These are phyloP conservation scores for Bombus consobrinus DNA, from an alignment of 1,140 invertebrate genomes.

Conservation along the genomic window DNA sequence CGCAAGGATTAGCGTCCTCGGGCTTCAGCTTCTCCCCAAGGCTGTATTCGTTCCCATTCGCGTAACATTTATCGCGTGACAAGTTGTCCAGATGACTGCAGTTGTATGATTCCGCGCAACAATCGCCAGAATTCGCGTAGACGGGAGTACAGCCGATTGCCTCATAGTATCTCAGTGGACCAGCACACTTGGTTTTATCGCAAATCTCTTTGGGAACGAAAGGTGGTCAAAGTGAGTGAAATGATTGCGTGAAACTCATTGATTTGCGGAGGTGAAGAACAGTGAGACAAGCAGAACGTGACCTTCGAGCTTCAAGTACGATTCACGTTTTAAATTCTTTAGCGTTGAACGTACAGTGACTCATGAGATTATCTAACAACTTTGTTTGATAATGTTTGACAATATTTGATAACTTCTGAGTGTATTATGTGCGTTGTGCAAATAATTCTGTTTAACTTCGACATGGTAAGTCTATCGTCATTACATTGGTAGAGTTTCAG, in stretches of 20 bases:
- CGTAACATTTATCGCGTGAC: slow-evolving; percentile 60
- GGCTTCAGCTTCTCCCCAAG: slow-evolving; percentile 52
- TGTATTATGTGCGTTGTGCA: too few relatives aligned
- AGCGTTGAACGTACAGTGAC: too few relatives aligned
- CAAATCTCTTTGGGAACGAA: slow-evolving; percentile 41
- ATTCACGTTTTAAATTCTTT: background rate
- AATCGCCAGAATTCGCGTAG: slow-evolving; percentile 58
- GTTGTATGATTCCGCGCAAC: slow-evolving; percentile 62
- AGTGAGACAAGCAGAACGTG: background rate
- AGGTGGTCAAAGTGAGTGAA: background rate
- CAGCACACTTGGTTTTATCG: slow-evolving; percentile 53
- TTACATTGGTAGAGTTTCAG: too few relatives aligned
- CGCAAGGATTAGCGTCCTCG: slow-evolving; percentile 61
- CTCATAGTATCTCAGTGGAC: slow-evolving; percentile 60
- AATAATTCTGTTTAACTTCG: too few relatives aligned
- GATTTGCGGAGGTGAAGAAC: background rate
- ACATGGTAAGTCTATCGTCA: too few relatives aligned
- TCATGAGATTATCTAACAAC: too few relatives aligned
- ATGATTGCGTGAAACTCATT: background rate
- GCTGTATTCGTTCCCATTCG: slow-evolving; percentile 58
- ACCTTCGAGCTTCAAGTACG: background rate
- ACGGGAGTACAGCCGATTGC: slow-evolving; percentile 53
- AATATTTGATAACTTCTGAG: too few relatives aligned
- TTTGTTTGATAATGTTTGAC: too few relatives aligned
- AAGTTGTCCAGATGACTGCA: slow-evolving; percentile 51